Conservation (phyloP, 1,140 invertebrate genomes). For the Holcopasites calliopsidis region DNA sequence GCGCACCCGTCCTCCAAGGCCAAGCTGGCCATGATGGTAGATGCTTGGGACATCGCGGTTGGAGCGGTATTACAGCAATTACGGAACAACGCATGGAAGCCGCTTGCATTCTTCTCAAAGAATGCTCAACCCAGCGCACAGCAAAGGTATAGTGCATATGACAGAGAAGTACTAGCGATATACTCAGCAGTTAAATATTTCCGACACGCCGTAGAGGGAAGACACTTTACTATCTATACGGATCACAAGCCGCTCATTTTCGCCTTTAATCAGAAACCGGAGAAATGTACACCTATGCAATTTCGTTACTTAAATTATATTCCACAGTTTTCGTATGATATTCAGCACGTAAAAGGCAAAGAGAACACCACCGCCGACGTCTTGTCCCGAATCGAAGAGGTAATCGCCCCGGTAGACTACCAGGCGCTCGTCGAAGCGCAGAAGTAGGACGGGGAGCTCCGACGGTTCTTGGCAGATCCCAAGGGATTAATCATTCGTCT, state of each 20-base stretch:
- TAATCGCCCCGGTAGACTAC: neutral
- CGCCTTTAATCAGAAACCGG: no score
- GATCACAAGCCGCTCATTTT: no score
- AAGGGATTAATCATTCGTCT: neutral
- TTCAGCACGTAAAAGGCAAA: conserved; percentile 66
- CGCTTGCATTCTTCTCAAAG: conserved; percentile 56
- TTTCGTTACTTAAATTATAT: no score
- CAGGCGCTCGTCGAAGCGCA: neutral
- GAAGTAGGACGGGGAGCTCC: neutral
- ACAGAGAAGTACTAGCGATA: conserved; percentile 68
- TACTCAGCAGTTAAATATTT: conserved; percentile 69
- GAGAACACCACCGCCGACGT: conserved; percentile 66
- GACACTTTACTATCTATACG: no score
- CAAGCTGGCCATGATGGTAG: no score
- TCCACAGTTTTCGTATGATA: conserved; percentile 58
- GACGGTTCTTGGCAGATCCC: neutral
- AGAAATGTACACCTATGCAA: no score
- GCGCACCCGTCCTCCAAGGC: no score
- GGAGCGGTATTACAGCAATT: neutral
- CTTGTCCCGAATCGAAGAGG: conserved; percentile 54
- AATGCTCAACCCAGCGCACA: conserved; percentile 32
- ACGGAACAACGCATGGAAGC: conserved; percentile 12
- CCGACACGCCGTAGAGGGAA: conserved; percentile 59
- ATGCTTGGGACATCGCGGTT: no score
- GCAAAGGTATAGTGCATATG: conserved; percentile 65